These are phyloP conservation scores for Drosophila carrolli DNA, from an alignment of 1,140 invertebrate genomes.

Conservation along the genomic window DNA sequence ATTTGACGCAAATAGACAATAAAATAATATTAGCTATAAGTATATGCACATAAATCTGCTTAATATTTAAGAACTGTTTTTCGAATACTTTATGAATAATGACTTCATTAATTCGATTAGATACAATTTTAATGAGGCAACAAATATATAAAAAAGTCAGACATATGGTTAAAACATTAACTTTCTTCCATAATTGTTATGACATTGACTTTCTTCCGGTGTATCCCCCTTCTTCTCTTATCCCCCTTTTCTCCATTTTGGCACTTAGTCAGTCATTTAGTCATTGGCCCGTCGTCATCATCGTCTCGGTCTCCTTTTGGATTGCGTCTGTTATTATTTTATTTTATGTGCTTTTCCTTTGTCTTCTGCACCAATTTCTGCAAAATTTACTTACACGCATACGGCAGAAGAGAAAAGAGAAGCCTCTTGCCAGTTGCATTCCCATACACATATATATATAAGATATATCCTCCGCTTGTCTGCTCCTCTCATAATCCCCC, in stretches of 20 bases:
- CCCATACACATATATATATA: slow-evolving; percentile 36
- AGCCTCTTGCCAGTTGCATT: slow-evolving; percentile 42
- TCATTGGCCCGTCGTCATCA: slow-evolving; percentile 67
- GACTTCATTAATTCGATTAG: background rate
- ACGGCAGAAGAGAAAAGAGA: slow-evolving; percentile 3
- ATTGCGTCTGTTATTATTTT: slow-evolving; percentile 76
- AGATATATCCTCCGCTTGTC: slow-evolving; percentile 37
- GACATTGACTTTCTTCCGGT: background rate
- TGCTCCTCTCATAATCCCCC: slow-evolving; percentile 71
- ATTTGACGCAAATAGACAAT: no score
- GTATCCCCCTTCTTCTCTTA: background rate
- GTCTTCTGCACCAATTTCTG: slow-evolving; percentile 81
- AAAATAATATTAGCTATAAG: no score
- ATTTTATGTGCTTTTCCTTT: slow-evolving; percentile 78
- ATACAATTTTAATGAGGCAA: background rate
- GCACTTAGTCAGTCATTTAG: slow-evolving; percentile 82
- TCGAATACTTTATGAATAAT: no score
- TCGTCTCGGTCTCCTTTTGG: slow-evolving; percentile 47
- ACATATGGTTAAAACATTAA: background rate
- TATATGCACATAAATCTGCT: no score
- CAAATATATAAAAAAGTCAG: background rate
- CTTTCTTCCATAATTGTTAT: background rate
- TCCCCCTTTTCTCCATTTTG: slow-evolving; percentile 49
- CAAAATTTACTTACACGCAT: slow-evolving; percentile 72
- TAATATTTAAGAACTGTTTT: no score